phyloP scores from a whole-genome alignment of 2,113 vertebrate species.

The Rattus rattus region DNA sequence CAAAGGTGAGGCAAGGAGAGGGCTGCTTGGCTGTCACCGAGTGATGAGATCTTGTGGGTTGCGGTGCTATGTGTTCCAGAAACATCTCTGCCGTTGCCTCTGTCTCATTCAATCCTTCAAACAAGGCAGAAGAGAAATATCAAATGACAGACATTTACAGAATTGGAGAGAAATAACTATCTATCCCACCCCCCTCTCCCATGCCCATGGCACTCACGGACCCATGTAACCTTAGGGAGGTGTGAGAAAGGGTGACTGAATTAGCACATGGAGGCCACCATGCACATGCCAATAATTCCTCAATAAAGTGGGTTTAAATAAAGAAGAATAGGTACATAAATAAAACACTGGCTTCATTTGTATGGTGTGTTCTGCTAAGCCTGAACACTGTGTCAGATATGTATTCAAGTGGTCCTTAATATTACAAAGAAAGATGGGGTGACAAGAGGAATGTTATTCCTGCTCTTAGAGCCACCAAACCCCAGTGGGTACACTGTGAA shows the following conservation, averaged over 20 bases:
- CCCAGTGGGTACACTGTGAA: background rate
- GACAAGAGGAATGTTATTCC: background rate
- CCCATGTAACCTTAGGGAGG: background rate
- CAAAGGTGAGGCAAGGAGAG: background rate
- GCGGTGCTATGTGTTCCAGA: background rate
- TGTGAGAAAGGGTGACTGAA: background rate
- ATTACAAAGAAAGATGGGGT: accelerated
- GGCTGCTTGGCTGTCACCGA: background rate
- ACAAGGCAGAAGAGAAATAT: background rate
- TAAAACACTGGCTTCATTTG: background rate
- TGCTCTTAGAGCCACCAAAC: background rate
- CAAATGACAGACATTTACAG: background rate
- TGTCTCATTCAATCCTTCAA: background rate
- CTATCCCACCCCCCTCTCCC: background rate
- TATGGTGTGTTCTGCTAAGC: background rate
- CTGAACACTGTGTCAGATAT: background rate
- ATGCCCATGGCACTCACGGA: background rate
- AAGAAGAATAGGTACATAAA: background rate
- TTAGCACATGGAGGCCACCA: too few relatives aligned
- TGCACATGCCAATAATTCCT: background rate
- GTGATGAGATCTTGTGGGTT: too few relatives aligned
- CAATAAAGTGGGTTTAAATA: background rate
- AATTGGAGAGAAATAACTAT: background rate
- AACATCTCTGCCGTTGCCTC: too few relatives aligned
- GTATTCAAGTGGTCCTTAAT: too few relatives aligned